Evolutionary conservation across 2,797 vertebrate genomes (phyloP).

Genomic region (Ctenochaetus hawaiiensis): DNA sequence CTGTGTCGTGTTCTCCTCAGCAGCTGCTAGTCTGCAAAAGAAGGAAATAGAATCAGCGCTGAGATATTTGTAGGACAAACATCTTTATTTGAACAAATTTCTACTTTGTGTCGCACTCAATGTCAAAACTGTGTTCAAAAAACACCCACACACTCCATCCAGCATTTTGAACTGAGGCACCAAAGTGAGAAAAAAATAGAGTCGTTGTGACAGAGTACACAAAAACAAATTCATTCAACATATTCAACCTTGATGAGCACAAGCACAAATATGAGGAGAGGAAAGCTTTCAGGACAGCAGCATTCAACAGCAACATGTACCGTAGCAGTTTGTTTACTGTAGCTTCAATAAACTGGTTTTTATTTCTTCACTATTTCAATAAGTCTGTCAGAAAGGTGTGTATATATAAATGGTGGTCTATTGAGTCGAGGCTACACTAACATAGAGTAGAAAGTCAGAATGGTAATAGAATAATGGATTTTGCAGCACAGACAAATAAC

Average conservation of each 20-base stretch:
- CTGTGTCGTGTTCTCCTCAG: constrained; percentile 45
- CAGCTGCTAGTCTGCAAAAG: constrained; percentile 74
- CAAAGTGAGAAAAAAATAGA: constrained; percentile 3
- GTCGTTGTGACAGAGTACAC: constrained; percentile 8
- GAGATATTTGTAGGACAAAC: constrained; percentile 29
- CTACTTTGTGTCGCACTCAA: not conserved
- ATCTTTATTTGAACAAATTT: constrained; percentile 8
- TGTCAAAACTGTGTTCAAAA: constrained; percentile 15
- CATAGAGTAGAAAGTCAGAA: not conserved
- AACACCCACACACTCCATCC: constrained; percentile 9
- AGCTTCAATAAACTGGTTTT: not conserved
- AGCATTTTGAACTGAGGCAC: constrained; percentile 1
- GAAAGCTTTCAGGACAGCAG: not conserved
- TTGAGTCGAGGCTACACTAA: not conserved
- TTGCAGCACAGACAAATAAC: not conserved
- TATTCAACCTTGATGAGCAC: constrained; percentile 10
- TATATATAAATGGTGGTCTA: not conserved
- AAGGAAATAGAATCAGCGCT: constrained; percentile 24
- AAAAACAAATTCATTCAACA: constrained; percentile 26
- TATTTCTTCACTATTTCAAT: not conserved
- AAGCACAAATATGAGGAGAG: constrained; percentile 4
- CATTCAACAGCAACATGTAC: not conserved
- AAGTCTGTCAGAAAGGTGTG: not conserved
- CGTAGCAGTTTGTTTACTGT: not conserved
- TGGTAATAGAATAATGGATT: not conserved